Evolutionary conservation across 2,113 vertebrate species (phyloP).

Genomic region (Brevimyrus niger): DNA sequence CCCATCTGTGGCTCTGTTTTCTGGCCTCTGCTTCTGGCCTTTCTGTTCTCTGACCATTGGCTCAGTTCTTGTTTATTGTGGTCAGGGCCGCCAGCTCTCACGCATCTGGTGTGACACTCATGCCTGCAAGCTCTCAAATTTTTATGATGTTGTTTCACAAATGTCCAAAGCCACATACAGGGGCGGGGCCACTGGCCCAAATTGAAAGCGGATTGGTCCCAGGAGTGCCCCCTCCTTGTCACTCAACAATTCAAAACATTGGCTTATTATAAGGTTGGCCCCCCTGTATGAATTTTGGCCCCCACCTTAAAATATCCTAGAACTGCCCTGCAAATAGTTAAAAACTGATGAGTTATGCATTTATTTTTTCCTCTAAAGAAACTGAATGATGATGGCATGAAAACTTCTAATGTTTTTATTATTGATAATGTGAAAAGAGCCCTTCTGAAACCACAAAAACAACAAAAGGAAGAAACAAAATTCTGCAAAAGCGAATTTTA

Average conservation of each 20-base stretch:
- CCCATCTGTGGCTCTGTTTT: background rate
- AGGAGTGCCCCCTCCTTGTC: background rate
- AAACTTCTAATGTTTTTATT: background rate
- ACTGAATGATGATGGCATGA: background rate
- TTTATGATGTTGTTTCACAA: background rate
- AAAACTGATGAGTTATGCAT: background rate
- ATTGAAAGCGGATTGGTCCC: background rate
- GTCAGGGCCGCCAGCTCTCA: background rate
- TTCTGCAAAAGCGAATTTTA: background rate
- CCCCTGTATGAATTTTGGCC: background rate
- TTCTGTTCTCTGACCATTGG: background rate
- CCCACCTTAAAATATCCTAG: background rate
- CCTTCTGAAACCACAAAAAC: background rate
- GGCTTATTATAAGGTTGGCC: background rate
- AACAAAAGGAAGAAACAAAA: background rate
- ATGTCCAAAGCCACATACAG: background rate
- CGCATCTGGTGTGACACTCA: background rate
- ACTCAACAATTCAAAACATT: background rate
- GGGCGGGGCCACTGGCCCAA: background rate
- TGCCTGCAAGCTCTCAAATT: background rate
- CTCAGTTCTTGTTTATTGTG: background rate
- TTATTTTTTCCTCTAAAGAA: background rate
- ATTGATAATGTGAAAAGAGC: background rate
- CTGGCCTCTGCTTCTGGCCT: background rate
- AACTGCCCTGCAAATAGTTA: background rate